Base-by-base conservation (phyloP, 2,888 invertebrate species). In the Zygaena filipendulae region DNA sequence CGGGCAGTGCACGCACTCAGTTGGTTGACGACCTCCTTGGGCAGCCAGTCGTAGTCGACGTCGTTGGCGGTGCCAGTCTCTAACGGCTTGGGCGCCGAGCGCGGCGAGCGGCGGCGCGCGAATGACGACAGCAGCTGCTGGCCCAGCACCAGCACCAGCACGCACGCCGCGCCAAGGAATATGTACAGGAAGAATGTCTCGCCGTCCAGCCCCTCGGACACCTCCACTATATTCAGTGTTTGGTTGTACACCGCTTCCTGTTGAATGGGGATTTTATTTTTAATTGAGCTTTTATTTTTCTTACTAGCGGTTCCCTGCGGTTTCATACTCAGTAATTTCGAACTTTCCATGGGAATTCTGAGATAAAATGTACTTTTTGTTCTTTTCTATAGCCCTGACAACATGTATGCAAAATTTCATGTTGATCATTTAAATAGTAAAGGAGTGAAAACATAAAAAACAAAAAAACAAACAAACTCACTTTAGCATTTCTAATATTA, bases 161-260 rank as follows among this genome's bases (percentile, higher is more conserved):
- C 91, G 27, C 88, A 88, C 32, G 94, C 88, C 3, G 95, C 97
- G 11, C 92, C 92, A 38, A 99, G 83, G 79, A 99, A 92, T 33
- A 99, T 84, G 59, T 98, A 98, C 45, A 99, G 81, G 87, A 99
- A 99, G 83, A 98, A 94, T 11, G 97, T 98, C 83, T 99, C 99
- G 11, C 97, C 96, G 63, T 98, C 98, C 33, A 99, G 82, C 29
- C 97, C 97, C 68, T 97, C 96, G 43, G 98, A 97, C 21, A 98
- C 84, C 71, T 99, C 99, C 3, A 95, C 87, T 31, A 99, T 92
- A 69, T 92, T 92, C 14, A 99, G 85, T 0, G 99, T 99, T 75
- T 98, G 96, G 67, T 99, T 99, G 84, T 93, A 99, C 3, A 99
- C 95, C 22, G 97, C 93, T 67, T 95, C 95, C 64, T 89, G 85